phyloP scores from a whole-genome alignment of 2,888 invertebrate species.

The Dynastes tityus region DNA sequence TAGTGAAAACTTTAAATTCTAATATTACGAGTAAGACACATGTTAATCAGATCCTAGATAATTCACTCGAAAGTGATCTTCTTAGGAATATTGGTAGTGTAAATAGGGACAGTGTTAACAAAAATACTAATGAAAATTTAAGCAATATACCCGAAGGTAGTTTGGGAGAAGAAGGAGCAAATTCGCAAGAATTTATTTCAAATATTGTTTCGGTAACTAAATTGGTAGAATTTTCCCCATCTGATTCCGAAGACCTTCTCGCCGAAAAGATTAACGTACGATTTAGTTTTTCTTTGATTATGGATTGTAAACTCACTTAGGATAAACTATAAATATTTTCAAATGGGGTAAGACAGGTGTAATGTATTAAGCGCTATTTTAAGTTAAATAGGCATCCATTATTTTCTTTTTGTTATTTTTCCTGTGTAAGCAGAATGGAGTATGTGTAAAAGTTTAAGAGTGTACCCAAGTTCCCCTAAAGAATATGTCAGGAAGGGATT shows the following conservation, averaged over 20 bases:
- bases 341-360: too few species aligned
- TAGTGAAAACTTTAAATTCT: neutral
- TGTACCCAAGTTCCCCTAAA: too few species aligned
- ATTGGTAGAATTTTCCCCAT: neutral
- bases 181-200: neutral
- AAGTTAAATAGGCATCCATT: too few species aligned
- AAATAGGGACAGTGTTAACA: too few species aligned
- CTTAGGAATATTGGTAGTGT: too few species aligned
- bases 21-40: constrained; percentile 6
- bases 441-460: too few species aligned
- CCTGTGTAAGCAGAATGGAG: too few species aligned
- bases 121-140: neutral
- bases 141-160: neutral
- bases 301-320: too few species aligned
- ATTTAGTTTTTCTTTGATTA: neutral
- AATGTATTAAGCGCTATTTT: too few species aligned
- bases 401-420: too few species aligned
- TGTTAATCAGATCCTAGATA: neutral
- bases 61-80: neutral
- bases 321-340: too few species aligned
- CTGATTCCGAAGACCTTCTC: neutral
- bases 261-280: constrained; percentile 4
- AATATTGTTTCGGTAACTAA: neutral
- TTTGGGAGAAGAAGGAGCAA: neutral
- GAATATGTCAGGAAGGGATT: too few species aligned